Conservation (phyloP, 2,888 invertebrate genomes). For the Congeria kusceri region DNA sequence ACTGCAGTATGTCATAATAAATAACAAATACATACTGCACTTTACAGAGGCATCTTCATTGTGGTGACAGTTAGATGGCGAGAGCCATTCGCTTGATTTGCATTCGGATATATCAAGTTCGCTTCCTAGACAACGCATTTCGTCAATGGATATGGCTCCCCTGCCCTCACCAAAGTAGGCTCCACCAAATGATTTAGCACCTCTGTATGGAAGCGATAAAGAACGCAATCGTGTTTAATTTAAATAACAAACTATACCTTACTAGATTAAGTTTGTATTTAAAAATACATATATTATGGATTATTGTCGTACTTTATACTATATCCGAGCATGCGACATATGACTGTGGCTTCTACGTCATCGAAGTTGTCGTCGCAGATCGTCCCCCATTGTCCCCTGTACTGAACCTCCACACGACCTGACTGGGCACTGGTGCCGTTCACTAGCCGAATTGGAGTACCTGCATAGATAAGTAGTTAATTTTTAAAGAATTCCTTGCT, state of each 20-base stretch:
- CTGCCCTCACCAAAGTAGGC: constrained; percentile 10
- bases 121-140: constrained; percentile 18
- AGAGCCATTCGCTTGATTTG: constrained; percentile 31
- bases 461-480: constrained; percentile 2
- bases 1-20: no score
- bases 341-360: constrained; percentile 22
- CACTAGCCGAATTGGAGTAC: constrained; percentile 7
- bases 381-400: constrained; percentile 16
- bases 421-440: constrained; percentile 14
- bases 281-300: background rate
- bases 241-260: no score
- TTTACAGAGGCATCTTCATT: constrained; percentile 19
- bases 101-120: constrained; percentile 37
- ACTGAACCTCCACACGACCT: constrained; percentile 19
- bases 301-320: constrained; percentile 16
- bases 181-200: constrained; percentile 5
- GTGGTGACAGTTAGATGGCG: constrained; percentile 20
- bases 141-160: constrained; percentile 17
- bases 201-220: no score
- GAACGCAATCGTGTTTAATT: no score
- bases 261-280: no score
- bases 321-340: constrained; percentile 29
- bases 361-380: constrained; percentile 22
- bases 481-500: no score
- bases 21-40: constrained; percentile 39